Conservation (phyloP, 1,140 invertebrate species). For the Chironomus striatipennis region DNA sequence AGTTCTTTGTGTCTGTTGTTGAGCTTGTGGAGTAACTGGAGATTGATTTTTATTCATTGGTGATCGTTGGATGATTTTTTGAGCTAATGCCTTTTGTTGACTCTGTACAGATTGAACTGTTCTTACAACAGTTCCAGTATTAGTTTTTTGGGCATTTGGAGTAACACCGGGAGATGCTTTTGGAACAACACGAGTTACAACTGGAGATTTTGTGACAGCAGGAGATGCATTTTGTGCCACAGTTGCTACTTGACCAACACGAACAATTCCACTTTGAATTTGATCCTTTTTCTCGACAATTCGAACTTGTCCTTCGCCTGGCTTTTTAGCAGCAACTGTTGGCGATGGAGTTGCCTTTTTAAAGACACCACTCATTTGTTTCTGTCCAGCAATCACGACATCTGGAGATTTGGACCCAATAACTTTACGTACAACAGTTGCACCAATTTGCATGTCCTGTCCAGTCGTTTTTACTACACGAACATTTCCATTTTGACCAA, state of each 20-base stretch:
- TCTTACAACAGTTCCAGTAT: background rate
- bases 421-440: conserved; percentile 15
- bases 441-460: background rate
- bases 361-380: conserved; percentile 1
- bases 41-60: background rate
- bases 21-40: background rate
- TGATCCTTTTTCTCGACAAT: conserved; percentile 20
- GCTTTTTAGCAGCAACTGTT: background rate
- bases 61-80: background rate
- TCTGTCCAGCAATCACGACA: background rate
- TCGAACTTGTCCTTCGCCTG: conserved; percentile 20
- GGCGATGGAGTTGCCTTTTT: background rate
- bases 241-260: conserved; percentile 25
- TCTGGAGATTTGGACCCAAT: background rate
- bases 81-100: background rate
- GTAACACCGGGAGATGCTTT: conserved; percentile 32
- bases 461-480: background rate
- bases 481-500: background rate
- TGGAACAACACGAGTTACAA: conserved; percentile 27
- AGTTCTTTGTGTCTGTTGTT: background rate
- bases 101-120: conserved; percentile 10
- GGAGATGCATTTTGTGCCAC: background rate
- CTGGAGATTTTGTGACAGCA: background rate
- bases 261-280: conserved; percentile 33
- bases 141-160: background rate